Evolutionary conservation across 1,140 invertebrate species (phyloP).

Genomic region (Trachymyrmex cornetzi): DNA sequence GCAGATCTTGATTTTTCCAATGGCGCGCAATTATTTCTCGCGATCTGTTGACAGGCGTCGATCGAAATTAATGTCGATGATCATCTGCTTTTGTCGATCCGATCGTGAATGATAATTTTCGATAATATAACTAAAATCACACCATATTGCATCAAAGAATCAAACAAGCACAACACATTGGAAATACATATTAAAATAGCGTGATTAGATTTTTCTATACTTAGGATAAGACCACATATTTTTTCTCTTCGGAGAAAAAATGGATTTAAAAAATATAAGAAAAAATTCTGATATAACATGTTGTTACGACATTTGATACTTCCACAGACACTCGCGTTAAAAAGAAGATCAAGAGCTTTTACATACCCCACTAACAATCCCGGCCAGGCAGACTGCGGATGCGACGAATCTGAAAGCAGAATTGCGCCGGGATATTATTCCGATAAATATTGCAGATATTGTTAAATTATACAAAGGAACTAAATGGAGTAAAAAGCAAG

Average conservation of each 20-base stretch:
- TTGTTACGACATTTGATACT: background rate
- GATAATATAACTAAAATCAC: background rate
- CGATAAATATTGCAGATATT: background rate
- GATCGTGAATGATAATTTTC: background rate
- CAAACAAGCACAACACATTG: background rate
- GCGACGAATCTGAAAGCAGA: slow-evolving; percentile 82
- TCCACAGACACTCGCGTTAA: background rate
- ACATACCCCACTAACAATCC: slow-evolving; percentile 84
- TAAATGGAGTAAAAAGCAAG: background rate
- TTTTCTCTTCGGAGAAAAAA: background rate
- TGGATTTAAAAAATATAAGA: background rate
- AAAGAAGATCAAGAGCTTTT: slow-evolving; percentile 27
- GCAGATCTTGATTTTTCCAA: background rate
- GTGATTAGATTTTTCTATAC: background rate
- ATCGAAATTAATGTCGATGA: background rate
- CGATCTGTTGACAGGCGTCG: background rate
- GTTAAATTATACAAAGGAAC: background rate
- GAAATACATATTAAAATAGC: background rate
- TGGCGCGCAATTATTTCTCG: background rate
- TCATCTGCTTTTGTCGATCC: background rate
- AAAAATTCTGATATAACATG: background rate
- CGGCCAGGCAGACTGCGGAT: slow-evolving; percentile 81
- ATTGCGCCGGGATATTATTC: slow-evolving; percentile 25
- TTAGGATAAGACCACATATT: background rate
- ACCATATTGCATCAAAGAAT: background rate